A percentile compares a stretch with the other conserved stretches of the same genome.
Evolutionary conservation across 2,888 invertebrate genomes (phyloP).

Genomic region (Eilema sororculum): DNA sequence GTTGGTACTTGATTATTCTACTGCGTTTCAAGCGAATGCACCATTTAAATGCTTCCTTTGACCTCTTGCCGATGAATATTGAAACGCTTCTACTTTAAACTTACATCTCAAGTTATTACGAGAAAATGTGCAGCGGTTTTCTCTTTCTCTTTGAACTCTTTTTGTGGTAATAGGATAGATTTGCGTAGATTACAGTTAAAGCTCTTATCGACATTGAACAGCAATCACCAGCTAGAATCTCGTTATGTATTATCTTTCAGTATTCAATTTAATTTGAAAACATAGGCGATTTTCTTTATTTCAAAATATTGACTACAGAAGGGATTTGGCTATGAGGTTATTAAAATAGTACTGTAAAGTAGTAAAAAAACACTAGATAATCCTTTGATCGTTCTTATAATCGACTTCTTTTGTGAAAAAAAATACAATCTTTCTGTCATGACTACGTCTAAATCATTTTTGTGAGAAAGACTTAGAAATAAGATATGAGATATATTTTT

Average conservation of each 20-base stretch:
- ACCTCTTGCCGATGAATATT: slow-evolving; percentile 29
- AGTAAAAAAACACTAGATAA: not conserved
- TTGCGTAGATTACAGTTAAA: no score
- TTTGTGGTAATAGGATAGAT: not conserved
- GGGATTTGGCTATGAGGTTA: not conserved
- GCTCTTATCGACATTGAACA: not conserved
- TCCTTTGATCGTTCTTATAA: not conserved
- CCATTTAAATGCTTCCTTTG: slow-evolving; percentile 21
- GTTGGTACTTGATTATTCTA: slow-evolving; percentile 26
- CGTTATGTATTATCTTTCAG: not conserved
- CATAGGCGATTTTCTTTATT: no score
- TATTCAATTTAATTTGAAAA: not conserved
- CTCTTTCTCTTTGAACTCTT: not conserved
- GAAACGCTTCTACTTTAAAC: slow-evolving; percentile 17
- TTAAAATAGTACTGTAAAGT: not conserved
- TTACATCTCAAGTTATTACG: not conserved
- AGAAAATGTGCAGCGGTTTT: slow-evolving; percentile 8
- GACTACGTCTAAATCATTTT: no score
- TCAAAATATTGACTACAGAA: not conserved
- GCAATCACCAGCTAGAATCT: not conserved
- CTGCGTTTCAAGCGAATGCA: slow-evolving; percentile 23
- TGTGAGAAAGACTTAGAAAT: no score
- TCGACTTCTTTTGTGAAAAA: no score
- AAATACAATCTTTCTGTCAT: no score
- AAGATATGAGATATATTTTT: no score